Conservation (phyloP, 2,888 invertebrate genomes). For the Enchytraeus crypticus region DNA sequence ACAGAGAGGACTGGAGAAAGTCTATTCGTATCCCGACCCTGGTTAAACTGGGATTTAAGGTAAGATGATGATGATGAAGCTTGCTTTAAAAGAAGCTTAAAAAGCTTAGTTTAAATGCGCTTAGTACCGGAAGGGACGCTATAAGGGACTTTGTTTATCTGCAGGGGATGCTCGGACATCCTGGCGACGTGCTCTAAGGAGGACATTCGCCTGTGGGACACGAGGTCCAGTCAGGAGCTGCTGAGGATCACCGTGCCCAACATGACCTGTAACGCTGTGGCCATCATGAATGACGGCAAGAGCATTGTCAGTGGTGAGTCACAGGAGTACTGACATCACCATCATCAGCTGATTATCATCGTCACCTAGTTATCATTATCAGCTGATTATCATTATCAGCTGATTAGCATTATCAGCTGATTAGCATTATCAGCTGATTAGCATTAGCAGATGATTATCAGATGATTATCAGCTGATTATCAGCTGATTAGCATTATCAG, state of each 20-base stretch:
- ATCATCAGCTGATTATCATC: too few species aligned
- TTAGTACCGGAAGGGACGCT: not conserved
- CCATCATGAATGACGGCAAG: constrained; percentile 70
- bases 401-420: too few species aligned
- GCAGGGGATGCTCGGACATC: constrained; percentile 57
- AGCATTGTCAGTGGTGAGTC: constrained; percentile 62
- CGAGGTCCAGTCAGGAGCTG: constrained; percentile 66
- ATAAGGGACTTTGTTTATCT: not conserved
- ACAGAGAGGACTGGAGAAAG: too few species aligned
- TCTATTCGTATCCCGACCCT: too few species aligned
- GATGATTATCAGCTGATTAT: too few species aligned
- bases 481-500: too few species aligned
- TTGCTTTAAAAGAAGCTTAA: not conserved
- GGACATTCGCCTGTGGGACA: constrained; percentile 77
- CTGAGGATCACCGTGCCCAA: constrained; percentile 74
- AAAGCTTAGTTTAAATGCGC: not conserved
- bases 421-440: too few species aligned
- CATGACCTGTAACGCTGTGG: constrained; percentile 70
- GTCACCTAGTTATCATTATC: too few species aligned
- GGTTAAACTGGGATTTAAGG: too few species aligned
- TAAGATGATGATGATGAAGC: too few species aligned
- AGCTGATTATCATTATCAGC: too few species aligned
- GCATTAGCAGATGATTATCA: too few species aligned
- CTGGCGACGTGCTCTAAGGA: constrained; percentile 79
- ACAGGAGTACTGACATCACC: not conserved